Evolutionary conservation across 53 echinoderm and acorn worm species (phyloP), one percentile per base, ranked within the genome.

Genomic region (Echinometra lucunter): DNA sequence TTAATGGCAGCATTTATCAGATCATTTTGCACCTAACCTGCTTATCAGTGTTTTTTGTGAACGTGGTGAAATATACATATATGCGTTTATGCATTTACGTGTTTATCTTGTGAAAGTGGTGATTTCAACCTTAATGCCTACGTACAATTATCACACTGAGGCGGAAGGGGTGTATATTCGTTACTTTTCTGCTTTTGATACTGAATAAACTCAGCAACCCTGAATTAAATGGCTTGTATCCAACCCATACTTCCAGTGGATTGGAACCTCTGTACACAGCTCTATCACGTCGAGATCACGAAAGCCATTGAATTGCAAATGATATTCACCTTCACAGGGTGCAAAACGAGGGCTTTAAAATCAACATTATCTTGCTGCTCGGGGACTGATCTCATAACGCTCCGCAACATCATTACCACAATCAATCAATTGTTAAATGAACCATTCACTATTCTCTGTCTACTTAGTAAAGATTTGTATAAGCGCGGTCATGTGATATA

Each of bases 341-440:
- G 49, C 12, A 85, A 49, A 85, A 27, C 85, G 49, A n/a, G 16
- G 49, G 28, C 17, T 85, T 53, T 2, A 85, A 85, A 85, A 49
- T 85, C 85, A 85, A 85, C 85, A 85, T 85, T 28, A 42, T 78
- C 42, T 5, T 42, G 28, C 30, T 47, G 85, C 85, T 47, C 6
- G 47, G 28, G 81, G 85, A 47, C 44, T 85, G 85, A 85, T 85
- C 85, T 85, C 11, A 85, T 85, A 49, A n/a, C 85, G 85, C 16
- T 85, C 8, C 45, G 19, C 28, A 85, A 49, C 28, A 85, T 85
- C 49, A 49, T 85, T 85, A 49, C 85, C 49, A 25, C 40, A 85
- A 85, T 85, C 85, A 85, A 85, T 85, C 85, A 85, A 85, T 85
- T 85, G 85, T 49, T 85, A 42, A 47, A 85, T 85, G 85, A 85